phyloP scores from a whole-genome alignment of 2,797 vertebrate genomes.

The Hemitrygon akajei region DNA sequence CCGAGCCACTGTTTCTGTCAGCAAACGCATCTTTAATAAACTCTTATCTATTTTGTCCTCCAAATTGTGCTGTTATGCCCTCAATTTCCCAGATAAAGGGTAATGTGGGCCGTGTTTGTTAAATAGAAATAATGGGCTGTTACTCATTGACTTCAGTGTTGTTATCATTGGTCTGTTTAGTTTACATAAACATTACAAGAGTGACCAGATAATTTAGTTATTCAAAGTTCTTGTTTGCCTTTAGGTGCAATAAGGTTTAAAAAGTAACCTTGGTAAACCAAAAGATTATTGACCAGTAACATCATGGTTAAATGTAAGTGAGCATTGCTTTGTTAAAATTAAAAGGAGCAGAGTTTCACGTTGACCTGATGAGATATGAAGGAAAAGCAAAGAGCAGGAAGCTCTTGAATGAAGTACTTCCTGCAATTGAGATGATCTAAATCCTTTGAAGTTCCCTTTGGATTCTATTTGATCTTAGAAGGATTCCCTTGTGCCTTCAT shows the following conservation, averaged over 20 bases:
- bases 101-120: neutral
- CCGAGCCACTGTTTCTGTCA: neutral
- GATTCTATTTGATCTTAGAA: slow-evolving; percentile 30
- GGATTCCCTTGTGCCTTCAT: neutral
- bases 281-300: neutral
- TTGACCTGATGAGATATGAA: slow-evolving; percentile 1
- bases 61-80: neutral
- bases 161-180: neutral
- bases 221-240: slow-evolving; percentile 28
- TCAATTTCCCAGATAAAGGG: neutral
- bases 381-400: neutral
- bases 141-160: slow-evolving; percentile 16
- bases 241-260: slow-evolving; percentile 25
- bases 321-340: neutral
- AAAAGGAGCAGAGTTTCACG: neutral
- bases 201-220: neutral
- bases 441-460: slow-evolving; percentile 30
- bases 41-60: neutral
- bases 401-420: slow-evolving; percentile 28
- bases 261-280: slow-evolving; percentile 5
- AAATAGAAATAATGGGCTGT: slow-evolving; percentile 3
- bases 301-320: neutral
- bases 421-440: neutral
- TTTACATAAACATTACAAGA: slow-evolving; percentile 22
- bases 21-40: neutral